Evolutionary conservation across 2,113 vertebrate species (phyloP).

Genomic region (Motacilla alba): DNA sequence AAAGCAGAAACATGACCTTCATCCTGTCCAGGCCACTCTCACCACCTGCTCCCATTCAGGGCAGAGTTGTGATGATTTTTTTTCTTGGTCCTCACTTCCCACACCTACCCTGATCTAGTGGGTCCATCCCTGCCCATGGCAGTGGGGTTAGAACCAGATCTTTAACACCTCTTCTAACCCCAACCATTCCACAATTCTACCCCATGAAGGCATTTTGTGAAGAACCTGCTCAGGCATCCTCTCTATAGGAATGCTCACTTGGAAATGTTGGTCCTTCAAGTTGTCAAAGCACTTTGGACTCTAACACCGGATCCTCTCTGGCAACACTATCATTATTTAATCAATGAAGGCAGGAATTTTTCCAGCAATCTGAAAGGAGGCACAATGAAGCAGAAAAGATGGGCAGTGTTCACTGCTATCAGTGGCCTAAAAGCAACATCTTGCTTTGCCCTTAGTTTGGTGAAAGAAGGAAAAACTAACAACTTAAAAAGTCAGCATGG

Average conservation of each 20-base stretch:
- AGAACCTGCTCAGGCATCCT: neutral
- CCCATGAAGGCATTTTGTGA: neutral
- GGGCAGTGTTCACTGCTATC: neutral
- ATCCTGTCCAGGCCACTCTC: neutral
- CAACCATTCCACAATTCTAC: neutral
- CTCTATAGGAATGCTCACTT: neutral
- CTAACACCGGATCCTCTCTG: neutral
- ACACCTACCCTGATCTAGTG: neutral
- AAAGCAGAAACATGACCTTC: neutral
- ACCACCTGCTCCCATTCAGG: neutral
- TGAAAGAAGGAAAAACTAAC: neutral
- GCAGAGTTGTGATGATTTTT: neutral
- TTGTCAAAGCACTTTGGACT: neutral
- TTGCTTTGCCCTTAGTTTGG: neutral
- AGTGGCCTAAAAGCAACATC: neutral
- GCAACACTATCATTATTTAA: neutral
- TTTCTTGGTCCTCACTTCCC: neutral
- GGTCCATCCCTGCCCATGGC: neutral
- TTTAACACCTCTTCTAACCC: neutral
- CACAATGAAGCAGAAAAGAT: neutral
- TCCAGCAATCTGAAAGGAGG: neutral
- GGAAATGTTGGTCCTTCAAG: neutral
- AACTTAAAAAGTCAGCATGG: neutral
- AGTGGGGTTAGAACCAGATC: neutral
- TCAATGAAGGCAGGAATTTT: neutral